Percentiles rank a stretch among this genome's conserved stretches.
These are phyloP conservation scores for Protonibea diacanthus DNA, from an alignment of 2,797 vertebrate genomes.

Conservation along the genomic window DNA sequence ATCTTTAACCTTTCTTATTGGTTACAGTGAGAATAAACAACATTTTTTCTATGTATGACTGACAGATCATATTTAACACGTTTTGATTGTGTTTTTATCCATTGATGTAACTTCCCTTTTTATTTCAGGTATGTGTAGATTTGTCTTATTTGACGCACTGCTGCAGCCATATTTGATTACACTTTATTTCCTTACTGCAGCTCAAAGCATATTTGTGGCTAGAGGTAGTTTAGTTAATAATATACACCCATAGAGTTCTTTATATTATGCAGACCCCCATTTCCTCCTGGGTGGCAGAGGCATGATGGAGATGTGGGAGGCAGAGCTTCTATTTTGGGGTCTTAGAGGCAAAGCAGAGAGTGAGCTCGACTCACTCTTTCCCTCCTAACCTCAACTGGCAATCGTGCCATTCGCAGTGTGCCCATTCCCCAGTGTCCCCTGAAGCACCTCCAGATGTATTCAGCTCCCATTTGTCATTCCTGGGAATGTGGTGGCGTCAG, in stretches of 20 bases:
- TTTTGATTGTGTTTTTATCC: too few species aligned
- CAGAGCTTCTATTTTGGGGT: conserved; percentile 70
- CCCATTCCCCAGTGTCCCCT: conserved; percentile 78
- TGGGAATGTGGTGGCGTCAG: conserved; percentile 84
- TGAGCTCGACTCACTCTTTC: conserved; percentile 49
- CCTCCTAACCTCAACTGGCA: conserved; percentile 70
- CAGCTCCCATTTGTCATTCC: conserved; percentile 85
- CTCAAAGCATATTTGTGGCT: conserved; percentile 16
- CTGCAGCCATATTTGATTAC: conserved; percentile 24
- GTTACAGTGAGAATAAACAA: too few species aligned
- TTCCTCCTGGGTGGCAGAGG: conserved; percentile 38
- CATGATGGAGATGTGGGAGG: conserved; percentile 67
- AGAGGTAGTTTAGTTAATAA: conserved; percentile 6
- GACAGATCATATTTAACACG: too few species aligned
- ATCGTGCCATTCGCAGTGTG: conserved; percentile 72
- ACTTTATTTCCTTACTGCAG: neutral
- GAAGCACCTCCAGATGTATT: conserved; percentile 81
- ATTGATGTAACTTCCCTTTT: too few species aligned
- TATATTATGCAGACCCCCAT: conserved; percentile 36
- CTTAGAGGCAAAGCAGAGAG: conserved; percentile 43
- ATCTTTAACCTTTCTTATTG: too few species aligned
- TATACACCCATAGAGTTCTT: conserved; percentile 1
- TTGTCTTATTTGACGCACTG: conserved; percentile 9
- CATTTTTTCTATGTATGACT: too few species aligned
- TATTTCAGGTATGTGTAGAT: neutral